Conservation (phyloP, 1,140 invertebrate genomes). For the Microplitis demolitor region DNA sequence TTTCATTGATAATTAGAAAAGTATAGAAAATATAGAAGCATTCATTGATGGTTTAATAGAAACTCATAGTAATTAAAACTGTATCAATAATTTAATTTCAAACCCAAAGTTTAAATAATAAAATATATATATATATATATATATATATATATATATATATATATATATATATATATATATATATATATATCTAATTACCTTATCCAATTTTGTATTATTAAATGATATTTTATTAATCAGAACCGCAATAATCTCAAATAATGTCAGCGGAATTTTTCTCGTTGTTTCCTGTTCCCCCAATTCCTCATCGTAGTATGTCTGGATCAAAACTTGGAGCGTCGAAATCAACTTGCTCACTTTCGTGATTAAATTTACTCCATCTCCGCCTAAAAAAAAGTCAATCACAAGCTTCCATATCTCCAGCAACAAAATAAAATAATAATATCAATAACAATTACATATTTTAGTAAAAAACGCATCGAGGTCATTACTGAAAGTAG, state of each 20-base stretch:
- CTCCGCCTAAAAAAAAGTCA: background rate
- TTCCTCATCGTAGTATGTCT: conserved; percentile 40
- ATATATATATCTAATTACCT: conserved; percentile 27
- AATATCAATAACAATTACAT: conserved; percentile 23
- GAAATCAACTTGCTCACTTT: conserved; percentile 42
- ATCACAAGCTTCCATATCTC: background rate
- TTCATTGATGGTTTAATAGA: too few species aligned
- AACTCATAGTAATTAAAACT: too few species aligned
- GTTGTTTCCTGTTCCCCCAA: conserved; percentile 38
- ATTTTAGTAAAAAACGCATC: conserved; percentile 52
- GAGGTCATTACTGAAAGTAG: conserved; percentile 54
- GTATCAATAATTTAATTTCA: too few species aligned
- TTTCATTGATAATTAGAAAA: too few species aligned
- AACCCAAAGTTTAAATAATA: too few species aligned
- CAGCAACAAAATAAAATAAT: background rate
- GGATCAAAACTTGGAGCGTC: conserved; percentile 39
- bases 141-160: too few species aligned
- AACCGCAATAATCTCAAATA: conserved; percentile 54
- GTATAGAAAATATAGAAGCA: too few species aligned
- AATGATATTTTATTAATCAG: conserved; percentile 53
- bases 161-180: too few species aligned
- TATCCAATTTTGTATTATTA: conserved; percentile 35
- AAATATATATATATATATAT: too few species aligned
- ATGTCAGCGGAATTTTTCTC: conserved; percentile 52
- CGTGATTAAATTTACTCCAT: conserved; percentile 19